Percentiles rank a stretch among this genome's conserved stretches.
phyloP scores from a whole-genome alignment of 2,797 vertebrate genomes.

The Rhinichthys osculus region DNA sequence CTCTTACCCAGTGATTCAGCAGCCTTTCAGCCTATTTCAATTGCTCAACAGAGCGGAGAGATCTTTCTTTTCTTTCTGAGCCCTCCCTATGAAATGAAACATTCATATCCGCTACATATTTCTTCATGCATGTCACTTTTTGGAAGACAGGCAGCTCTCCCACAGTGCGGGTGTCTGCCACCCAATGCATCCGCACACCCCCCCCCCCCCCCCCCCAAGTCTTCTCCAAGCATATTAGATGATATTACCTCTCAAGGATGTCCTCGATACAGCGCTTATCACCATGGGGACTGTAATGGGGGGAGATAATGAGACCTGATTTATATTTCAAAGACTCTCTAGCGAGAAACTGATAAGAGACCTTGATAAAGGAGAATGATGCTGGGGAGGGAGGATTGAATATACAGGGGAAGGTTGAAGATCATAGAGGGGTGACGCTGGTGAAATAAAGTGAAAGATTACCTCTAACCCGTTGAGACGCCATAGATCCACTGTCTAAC shows the following conservation, averaged over 20 bases:
- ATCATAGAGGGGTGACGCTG: constrained; percentile 32
- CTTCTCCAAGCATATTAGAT: constrained; percentile 65
- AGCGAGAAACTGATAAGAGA: constrained; percentile 64
- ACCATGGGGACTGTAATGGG: constrained; percentile 79
- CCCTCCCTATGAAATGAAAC: constrained; percentile 39
- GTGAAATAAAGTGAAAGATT: constrained; percentile 61
- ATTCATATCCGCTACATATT: constrained; percentile 52
- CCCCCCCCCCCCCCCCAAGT: constrained; percentile 37
- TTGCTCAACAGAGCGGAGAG: constrained; percentile 23
- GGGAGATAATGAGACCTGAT: constrained; percentile 76
- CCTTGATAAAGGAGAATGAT: constrained; percentile 63
- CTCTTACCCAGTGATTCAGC: constrained; percentile 13
- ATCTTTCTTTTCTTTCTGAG: constrained; percentile 15
- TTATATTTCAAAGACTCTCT: constrained; percentile 74
- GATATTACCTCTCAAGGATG: constrained; percentile 77
- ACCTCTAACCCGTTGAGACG: constrained; percentile 53
- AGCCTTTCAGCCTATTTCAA: constrained; percentile 31
- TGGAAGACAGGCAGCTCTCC: constrained; percentile 27
- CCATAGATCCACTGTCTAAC: constrained; percentile 17
- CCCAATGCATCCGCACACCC: constrained; percentile 6
- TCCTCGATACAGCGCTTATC: constrained; percentile 78
- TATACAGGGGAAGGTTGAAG: constrained; percentile 36
- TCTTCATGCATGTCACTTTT: constrained; percentile 47
- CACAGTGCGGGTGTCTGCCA: constrained; percentile 22
- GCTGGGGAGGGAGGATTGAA: constrained; percentile 52